Evolutionary conservation across 2,113 vertebrate species (phyloP).

Genomic region (Plecturocebus donacophilus): DNA sequence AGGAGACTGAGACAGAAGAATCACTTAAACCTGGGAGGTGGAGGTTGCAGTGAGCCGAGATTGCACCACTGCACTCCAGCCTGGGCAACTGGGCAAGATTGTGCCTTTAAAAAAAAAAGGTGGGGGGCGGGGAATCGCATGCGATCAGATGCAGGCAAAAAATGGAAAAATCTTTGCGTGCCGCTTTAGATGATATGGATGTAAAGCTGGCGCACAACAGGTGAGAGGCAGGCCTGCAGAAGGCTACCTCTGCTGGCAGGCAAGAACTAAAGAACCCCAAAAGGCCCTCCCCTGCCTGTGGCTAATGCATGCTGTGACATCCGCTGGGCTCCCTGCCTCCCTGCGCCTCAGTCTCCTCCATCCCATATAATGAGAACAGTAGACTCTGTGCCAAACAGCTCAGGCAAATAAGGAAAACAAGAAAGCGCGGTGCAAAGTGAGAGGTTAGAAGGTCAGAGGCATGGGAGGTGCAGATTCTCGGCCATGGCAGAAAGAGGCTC

Average conservation of each 20-base stretch:
- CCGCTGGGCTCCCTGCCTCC: not conserved
- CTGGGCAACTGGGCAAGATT: not conserved
- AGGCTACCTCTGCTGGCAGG: not conserved
- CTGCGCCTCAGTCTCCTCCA: not conserved
- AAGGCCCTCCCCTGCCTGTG: not conserved
- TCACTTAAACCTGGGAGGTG: not conserved
- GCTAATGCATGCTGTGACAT: not conserved
- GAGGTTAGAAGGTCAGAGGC: not conserved
- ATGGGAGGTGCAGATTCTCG: not conserved
- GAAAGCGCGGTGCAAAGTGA: too few relatives aligned
- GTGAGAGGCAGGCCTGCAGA: not conserved
- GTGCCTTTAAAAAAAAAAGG: not conserved
- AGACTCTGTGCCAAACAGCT: not conserved
- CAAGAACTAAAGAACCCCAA: not conserved
- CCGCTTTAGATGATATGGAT: not conserved
- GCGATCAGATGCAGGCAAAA: not conserved
- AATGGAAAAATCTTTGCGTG: not conserved
- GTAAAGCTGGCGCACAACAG: not conserved
- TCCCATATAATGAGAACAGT: not conserved
- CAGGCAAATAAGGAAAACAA: not conserved
- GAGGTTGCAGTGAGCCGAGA: not conserved
- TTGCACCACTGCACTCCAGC: not conserved
- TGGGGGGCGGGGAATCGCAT: too few relatives aligned
- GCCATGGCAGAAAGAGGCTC: not conserved
- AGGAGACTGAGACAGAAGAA: not conserved